Evolutionary conservation across 2,888 invertebrate species (phyloP), one percentile per base, ranked within the genome.

Genomic region (Caenorhabditis angaria): DNA sequence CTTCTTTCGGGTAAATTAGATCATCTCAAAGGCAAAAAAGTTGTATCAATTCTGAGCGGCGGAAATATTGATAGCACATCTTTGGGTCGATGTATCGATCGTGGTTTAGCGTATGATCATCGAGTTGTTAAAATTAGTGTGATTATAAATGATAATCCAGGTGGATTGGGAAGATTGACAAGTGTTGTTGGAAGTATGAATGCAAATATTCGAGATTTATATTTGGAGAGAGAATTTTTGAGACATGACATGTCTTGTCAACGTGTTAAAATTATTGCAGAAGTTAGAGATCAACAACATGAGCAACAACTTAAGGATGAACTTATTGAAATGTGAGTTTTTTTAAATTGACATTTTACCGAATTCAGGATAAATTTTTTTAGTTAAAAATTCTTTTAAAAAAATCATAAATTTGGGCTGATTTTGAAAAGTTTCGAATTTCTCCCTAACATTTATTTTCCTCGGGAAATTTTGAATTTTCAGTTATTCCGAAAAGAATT

Each of bases 141-240:
- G 27, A 74, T 82, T 14, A 89, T 90, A 47, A 87, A 86, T 64
- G 90, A 90, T 80, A 82, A 89, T 57, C 89, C 90, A 0, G 90
- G 90, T 8, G 89, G 89, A 2, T 88, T 81, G 2, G 74, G 80
- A 0, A 89, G 89, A 72, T 82, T 90, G 22, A 87, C 89, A 3
- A 85, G 82, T 56, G 69, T 88, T 27, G 85, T 90, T 32, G 86
- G 88, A 5, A 77, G 83, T 24, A 58, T 74, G 25, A 50, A 27
- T 6, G 72, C 57, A 12, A 72, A 72, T 41, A 41, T 72, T 24
- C 51, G 72, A 12, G 72, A 72, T 28, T 62, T 75, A 41, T 75
- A 66, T 25, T 29, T 74, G 65, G 95, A 96, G 88, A 91, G 96
- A 57, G 95, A 95, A 3, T 96, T 95, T 94, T 91, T 95, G 14